Evolutionary conservation across 1,140 invertebrate genomes (phyloP), one percentile per base, ranked within the genome.

Genomic region (Aplysia californica): DNA sequence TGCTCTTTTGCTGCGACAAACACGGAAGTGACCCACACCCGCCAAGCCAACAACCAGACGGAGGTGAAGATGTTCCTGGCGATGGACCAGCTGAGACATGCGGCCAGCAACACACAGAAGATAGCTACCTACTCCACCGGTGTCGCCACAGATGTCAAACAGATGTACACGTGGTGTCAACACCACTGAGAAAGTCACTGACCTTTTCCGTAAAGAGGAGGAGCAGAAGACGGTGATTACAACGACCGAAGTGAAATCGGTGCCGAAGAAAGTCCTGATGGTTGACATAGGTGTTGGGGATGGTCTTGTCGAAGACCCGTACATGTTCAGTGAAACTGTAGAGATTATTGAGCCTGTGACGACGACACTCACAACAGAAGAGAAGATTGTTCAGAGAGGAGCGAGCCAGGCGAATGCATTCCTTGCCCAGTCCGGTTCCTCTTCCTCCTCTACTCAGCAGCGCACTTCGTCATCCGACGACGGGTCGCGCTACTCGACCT

Each of bases 111-210:
- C 79, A 88, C 88, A 50, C 70, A 83, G 2, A 81, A 77, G 68
- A 67, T 73, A 50, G 41, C 58, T 20, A 82, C 73, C 20, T 77
- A 75, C 50, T 83, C 78, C 39, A 66, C 78, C 6, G 83, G 80
- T 5, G 81, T 84, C 21, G 85, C 85, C 71, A 86, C 85, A 15
- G 80, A 84, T n/a, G n/a, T n/a, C n/a, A n/a, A n/a, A n/a, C n/a
- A n/a, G n/a, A n/a, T n/a, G n/a, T n/a, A n/a, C n/a, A n/a, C n/a
- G 35, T 31, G 61, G 59, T n/a, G 61, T 65, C 0, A 75, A 75
- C 61, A 75, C 72, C 6, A 29, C 41, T 21, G 72, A 75, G 35
- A 75, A 75, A 23, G 61, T 66, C 5, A 29, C 59, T 31, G 39
- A 75, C 38, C 38, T 75, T 23, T 61, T 72, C 29, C 55, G 41